Evolutionary conservation across 2,888 invertebrate genomes (phyloP).

Genomic region (Elmis aenea): DNA sequence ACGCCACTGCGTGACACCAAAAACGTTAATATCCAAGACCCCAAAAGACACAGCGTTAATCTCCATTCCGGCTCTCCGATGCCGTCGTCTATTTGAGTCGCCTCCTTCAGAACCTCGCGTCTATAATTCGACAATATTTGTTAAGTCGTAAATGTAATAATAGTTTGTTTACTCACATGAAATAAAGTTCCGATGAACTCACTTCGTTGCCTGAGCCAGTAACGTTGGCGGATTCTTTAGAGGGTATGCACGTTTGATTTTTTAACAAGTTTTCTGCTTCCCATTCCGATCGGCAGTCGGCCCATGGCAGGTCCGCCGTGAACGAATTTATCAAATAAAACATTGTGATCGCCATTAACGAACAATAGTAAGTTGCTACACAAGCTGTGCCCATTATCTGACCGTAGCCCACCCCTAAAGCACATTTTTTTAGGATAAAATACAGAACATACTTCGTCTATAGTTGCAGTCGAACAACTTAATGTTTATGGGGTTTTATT

Average conservation of each 20-base stretch:
- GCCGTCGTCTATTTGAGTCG: constrained; percentile 45
- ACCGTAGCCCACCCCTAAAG: constrained; percentile 63
- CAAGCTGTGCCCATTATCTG: constrained; percentile 58
- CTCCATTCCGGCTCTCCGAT: constrained; percentile 62
- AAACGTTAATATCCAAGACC: constrained; percentile 66
- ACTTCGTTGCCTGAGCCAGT: not conserved
- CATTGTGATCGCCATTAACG: constrained; percentile 66
- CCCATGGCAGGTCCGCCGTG: constrained; percentile 66
- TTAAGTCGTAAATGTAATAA: not conserved
- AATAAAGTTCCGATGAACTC: constrained; percentile 16
- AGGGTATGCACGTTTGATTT: constrained; percentile 15
- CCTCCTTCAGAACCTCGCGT: constrained; percentile 52
- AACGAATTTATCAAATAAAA: constrained; percentile 72
- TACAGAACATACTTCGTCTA: too few relatives aligned
- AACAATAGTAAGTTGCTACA: constrained; percentile 72
- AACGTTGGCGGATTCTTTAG: constrained; percentile 4
- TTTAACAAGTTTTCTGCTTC: constrained; percentile 6
- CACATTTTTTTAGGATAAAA: too few relatives aligned
- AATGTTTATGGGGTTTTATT: too few relatives aligned
- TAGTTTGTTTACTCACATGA: constrained; percentile 38
- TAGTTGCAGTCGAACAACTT: too few relatives aligned
- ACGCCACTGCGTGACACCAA: constrained; percentile 67
- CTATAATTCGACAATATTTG: constrained; percentile 40
- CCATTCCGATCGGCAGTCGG: constrained; percentile 60
- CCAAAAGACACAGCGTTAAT: constrained; percentile 60